Evolutionary conservation across 2,113 vertebrate species (phyloP).

Genomic region (Burhinus bistriatus): DNA sequence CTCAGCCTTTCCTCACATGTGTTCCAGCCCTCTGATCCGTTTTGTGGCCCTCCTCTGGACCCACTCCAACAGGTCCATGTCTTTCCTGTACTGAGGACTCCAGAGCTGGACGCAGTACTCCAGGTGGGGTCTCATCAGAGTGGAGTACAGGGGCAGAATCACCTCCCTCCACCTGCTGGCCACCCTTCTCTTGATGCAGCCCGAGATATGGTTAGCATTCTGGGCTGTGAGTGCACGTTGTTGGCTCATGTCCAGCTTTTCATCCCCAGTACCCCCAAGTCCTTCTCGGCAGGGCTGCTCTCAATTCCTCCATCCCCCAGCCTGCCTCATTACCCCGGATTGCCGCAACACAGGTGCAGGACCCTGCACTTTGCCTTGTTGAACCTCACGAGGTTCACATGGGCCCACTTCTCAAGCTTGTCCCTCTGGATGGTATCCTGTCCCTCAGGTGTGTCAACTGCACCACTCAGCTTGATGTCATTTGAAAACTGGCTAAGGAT

Average conservation of each 20-base stretch:
- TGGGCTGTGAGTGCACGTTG: background rate
- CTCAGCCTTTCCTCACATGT: background rate
- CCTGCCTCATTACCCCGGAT: background rate
- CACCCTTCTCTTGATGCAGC: background rate
- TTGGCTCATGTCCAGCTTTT: background rate
- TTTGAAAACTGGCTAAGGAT: background rate
- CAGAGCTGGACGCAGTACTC: background rate
- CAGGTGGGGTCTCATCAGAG: background rate
- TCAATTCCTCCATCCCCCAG: background rate
- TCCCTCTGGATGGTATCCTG: background rate
- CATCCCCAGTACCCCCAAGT: background rate
- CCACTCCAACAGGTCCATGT: background rate
- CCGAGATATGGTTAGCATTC: background rate
- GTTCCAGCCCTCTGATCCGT: background rate
- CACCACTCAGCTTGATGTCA: background rate
- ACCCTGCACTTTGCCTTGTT: background rate
- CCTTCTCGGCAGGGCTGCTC: background rate
- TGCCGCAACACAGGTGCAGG: background rate
- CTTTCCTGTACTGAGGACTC: background rate
- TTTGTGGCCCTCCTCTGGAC: background rate
- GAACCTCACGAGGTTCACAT: background rate
- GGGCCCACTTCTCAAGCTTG: background rate
- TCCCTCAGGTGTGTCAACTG: fast-evolving
- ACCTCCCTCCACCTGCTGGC: background rate
- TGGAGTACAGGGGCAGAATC: background rate